A percentile compares a stretch with the other conserved stretches of the same genome.
Evolutionary conservation across 2,113 vertebrate species (phyloP).

Genomic region (Riparia riparia): DNA sequence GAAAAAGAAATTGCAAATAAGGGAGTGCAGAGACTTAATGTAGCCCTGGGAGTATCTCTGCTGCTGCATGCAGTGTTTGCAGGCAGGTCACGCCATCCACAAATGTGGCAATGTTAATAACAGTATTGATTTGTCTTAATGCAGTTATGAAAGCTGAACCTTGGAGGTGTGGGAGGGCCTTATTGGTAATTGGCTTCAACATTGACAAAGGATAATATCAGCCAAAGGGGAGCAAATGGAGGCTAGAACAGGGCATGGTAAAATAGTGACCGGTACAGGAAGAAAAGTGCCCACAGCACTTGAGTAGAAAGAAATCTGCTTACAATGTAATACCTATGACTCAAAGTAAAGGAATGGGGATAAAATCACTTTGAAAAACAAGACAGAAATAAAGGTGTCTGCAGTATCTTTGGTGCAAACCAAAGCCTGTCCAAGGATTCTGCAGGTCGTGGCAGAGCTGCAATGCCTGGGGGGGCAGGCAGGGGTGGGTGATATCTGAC

Average conservation of each 20-base stretch:
- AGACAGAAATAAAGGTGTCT: background rate
- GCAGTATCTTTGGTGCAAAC: background rate
- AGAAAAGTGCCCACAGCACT: background rate
- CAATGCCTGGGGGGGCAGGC: fast-evolving
- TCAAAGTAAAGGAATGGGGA: background rate
- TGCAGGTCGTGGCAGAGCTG: background rate
- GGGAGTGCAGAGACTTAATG: background rate
- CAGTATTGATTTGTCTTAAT: constrained; percentile 33
- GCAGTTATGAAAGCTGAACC: constrained; percentile 31
- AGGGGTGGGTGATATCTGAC: background rate
- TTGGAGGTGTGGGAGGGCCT: background rate
- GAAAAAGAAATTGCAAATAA: background rate
- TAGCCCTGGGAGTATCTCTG: background rate
- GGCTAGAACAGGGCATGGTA: background rate
- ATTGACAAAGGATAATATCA: background rate
- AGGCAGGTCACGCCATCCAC: background rate
- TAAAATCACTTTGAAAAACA: background rate
- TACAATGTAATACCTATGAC: background rate
- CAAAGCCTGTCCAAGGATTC: background rate
- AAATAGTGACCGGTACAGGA: background rate
- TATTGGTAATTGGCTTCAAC: background rate
- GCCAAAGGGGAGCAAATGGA: background rate
- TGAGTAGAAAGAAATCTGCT: background rate
- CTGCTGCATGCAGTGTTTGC: fast-evolving
- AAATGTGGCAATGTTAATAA: background rate